Conservation (phyloP, 2,113 vertebrate genomes). For the Dasyprocta punctata region DNA sequence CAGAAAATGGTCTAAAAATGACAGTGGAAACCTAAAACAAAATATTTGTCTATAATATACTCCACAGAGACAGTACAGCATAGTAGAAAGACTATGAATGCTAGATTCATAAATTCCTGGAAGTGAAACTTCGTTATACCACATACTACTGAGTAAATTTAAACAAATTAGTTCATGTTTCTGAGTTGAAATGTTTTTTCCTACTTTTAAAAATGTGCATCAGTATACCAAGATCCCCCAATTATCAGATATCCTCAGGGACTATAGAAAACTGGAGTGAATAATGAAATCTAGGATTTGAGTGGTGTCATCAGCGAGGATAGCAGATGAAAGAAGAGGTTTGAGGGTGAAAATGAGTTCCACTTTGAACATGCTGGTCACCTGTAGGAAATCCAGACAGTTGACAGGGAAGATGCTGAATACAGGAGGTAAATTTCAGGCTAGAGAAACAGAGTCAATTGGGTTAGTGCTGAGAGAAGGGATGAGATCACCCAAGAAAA, state of each 20-base stretch:
- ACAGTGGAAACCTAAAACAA: background rate
- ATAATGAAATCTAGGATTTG: slow-evolving; percentile 32
- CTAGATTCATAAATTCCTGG: background rate
- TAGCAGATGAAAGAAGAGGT: slow-evolving; percentile 13
- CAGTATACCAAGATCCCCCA: background rate
- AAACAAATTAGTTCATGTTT: background rate
- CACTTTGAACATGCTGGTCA: background rate
- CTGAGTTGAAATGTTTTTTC: background rate
- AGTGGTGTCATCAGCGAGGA: background rate
- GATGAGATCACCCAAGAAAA: background rate
- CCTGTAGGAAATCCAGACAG: background rate
- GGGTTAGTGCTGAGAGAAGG: background rate
- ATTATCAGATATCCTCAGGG: background rate
- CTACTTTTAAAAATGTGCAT: slow-evolving; percentile 7
- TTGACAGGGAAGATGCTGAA: background rate
- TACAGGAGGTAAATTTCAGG: background rate
- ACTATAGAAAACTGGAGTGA: background rate
- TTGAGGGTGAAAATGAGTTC: background rate
- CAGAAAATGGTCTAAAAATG: slow-evolving; percentile 5
- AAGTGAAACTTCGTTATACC: background rate
- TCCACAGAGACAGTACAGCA: background rate
- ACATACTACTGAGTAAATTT: background rate
- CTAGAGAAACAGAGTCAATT: background rate
- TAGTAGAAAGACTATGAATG: background rate
- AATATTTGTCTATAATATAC: background rate